phyloP scores from a whole-genome alignment of 1,140 invertebrate species.

The Wasmannia auropunctata region DNA sequence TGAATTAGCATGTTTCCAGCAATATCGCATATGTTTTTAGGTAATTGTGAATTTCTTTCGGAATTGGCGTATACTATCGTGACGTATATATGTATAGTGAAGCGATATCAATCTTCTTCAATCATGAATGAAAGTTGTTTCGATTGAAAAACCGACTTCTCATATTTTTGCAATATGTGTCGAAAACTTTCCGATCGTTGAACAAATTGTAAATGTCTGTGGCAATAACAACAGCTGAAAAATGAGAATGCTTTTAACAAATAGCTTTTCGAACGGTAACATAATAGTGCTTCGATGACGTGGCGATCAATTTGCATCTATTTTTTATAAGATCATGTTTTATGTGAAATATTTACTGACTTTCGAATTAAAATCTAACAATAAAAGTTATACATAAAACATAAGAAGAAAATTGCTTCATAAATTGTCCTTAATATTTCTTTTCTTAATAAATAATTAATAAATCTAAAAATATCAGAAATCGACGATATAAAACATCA shows the following conservation, averaged over 20 bases:
- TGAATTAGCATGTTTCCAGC: constrained; percentile 10
- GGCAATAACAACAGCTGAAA: not conserved
- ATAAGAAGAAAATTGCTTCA: not conserved
- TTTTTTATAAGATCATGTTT: not conserved
- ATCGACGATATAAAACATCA: not conserved
- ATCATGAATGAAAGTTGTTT: not conserved
- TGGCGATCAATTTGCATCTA: not conserved
- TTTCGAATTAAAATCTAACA: not conserved
- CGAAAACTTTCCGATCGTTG: not conserved
- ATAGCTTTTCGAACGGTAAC: not conserved
- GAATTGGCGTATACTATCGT: not conserved
- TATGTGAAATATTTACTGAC: not conserved
- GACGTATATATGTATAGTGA: not conserved
- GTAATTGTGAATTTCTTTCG: not conserved
- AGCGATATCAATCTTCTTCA: not conserved
- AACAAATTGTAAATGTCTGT: not conserved
- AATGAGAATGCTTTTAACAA: not conserved
- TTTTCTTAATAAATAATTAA: not conserved
- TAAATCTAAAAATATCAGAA: not conserved
- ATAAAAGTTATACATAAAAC: constrained; percentile 2
- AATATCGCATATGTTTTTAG: constrained; percentile 1
- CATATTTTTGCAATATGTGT: not conserved
- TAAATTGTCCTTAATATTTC: not conserved
- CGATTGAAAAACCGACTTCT: not conserved
- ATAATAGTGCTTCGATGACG: not conserved